Evolutionary conservation across 2,113 vertebrate genomes (phyloP).

Genomic region (Camelus bactrianus): DNA sequence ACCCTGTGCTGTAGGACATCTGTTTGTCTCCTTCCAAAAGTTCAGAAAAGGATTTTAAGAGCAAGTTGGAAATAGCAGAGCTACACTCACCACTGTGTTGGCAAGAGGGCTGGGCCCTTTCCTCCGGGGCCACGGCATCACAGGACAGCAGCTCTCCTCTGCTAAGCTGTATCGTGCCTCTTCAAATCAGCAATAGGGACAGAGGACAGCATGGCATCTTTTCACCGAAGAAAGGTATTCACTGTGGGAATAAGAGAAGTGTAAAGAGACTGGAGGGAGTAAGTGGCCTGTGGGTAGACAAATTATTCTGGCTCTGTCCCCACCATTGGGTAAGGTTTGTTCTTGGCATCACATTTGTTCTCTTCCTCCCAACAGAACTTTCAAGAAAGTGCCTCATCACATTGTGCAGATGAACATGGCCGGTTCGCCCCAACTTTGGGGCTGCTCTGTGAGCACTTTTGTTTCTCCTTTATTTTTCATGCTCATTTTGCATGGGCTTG

Average conservation of each 20-base stretch:
- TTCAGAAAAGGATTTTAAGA: neutral
- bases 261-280: neutral
- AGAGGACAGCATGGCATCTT: neutral
- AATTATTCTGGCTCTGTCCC: neutral
- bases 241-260: neutral
- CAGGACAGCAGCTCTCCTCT: neutral
- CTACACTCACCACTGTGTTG: neutral
- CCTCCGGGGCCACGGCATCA: neutral
- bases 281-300: neutral
- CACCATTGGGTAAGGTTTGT: neutral
- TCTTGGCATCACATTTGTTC: neutral
- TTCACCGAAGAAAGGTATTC: neutral
- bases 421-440: no score
- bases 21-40: slow-evolving; percentile 54
- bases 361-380: neutral
- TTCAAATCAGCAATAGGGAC: neutral
- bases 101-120: neutral
- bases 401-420: neutral
- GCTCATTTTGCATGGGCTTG: neutral
- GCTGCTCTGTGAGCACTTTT: neutral
- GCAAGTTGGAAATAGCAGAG: slow-evolving; percentile 37
- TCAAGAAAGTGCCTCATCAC: neutral
- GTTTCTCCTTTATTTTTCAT: neutral
- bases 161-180: accelerated
- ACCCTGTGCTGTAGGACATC: neutral